These are phyloP conservation scores for Scaptomyza caliginosa DNA, from an alignment of 2,888 invertebrate species.

Conservation along the genomic window DNA sequence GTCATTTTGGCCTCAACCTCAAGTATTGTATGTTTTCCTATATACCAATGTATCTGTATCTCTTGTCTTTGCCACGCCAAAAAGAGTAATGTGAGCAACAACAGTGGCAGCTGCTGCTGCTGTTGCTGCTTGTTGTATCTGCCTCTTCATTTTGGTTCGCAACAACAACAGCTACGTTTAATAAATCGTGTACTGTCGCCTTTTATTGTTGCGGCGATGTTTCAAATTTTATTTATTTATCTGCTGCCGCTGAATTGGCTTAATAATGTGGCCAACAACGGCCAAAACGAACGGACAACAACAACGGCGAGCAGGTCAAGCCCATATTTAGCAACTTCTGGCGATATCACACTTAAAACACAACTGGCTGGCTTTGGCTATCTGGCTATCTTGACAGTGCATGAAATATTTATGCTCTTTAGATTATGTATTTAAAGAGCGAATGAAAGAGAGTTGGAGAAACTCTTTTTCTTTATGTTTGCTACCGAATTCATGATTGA, in stretches of 20 bases:
- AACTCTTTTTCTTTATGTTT: background rate
- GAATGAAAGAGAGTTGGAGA: background rate
- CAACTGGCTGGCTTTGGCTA: slow-evolving; percentile 62
- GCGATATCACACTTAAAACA: slow-evolving; percentile 73
- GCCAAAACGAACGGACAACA: slow-evolving; percentile 25
- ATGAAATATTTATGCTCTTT: slow-evolving; percentile 67
- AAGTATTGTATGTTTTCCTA: slow-evolving; percentile 76
- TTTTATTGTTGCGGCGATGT: slow-evolving; percentile 80
- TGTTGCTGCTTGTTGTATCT: slow-evolving; percentile 49
- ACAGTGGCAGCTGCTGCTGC: slow-evolving; percentile 75
- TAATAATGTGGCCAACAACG: slow-evolving; percentile 76
- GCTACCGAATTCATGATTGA: slow-evolving; percentile 2
- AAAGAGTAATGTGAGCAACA: slow-evolving; percentile 80
- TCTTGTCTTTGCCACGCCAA: slow-evolving; percentile 68
- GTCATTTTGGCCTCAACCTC: slow-evolving; percentile 81
- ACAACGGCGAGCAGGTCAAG: slow-evolving; percentile 67
- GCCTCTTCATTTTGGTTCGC: slow-evolving; percentile 69
- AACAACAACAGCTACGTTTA: slow-evolving; percentile 66
- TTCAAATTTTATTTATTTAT: slow-evolving; percentile 80
- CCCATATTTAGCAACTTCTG: slow-evolving; percentile 77
- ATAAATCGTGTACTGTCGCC: slow-evolving; percentile 80
- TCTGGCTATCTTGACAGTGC: slow-evolving; percentile 73
- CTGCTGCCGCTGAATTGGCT: slow-evolving; percentile 80
- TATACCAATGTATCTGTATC: slow-evolving; percentile 74
- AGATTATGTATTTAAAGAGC: slow-evolving; percentile 14